These are phyloP conservation scores for Acromyrmex heyeri DNA, from an alignment of 1,140 invertebrate genomes.

Conservation along the genomic window DNA sequence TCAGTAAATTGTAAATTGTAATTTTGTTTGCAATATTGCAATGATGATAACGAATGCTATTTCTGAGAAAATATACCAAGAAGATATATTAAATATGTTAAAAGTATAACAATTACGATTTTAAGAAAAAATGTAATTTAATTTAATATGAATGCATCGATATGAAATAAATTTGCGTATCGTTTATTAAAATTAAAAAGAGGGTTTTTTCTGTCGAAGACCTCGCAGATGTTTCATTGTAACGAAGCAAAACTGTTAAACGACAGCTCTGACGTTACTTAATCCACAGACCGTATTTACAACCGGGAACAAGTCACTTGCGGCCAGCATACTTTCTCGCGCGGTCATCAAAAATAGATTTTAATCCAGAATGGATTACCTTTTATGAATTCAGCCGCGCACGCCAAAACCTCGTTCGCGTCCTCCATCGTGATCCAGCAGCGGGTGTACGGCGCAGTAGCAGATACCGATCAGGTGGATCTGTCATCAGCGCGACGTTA, in stretches of 20 bases:
- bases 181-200: not conserved
- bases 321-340: too few species aligned
- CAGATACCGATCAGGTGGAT: constrained; percentile 42
- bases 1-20: not conserved
- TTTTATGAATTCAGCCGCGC: constrained; percentile 87
- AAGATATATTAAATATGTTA: not conserved
- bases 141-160: not conserved
- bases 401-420: constrained; percentile 85
- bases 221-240: not conserved
- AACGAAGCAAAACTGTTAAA: not conserved
- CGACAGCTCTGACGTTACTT: too few species aligned
- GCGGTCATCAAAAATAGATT: constrained; percentile 52
- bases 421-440: constrained; percentile 84
- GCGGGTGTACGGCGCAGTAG: constrained; percentile 50
- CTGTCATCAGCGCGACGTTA: constrained; percentile 67
- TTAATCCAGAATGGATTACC: constrained; percentile 79
- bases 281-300: not conserved
- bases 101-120: not conserved
- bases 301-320: not conserved
- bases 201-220: not conserved
- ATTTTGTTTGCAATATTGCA: not conserved
- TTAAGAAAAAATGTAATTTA: not conserved
- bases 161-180: not conserved
- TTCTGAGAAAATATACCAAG: not conserved
- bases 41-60: not conserved